Percentiles rank a stretch among this genome's conserved stretches.
Conservation (phyloP, 2,888 invertebrate genomes). For the Nomada goodeniana region DNA sequence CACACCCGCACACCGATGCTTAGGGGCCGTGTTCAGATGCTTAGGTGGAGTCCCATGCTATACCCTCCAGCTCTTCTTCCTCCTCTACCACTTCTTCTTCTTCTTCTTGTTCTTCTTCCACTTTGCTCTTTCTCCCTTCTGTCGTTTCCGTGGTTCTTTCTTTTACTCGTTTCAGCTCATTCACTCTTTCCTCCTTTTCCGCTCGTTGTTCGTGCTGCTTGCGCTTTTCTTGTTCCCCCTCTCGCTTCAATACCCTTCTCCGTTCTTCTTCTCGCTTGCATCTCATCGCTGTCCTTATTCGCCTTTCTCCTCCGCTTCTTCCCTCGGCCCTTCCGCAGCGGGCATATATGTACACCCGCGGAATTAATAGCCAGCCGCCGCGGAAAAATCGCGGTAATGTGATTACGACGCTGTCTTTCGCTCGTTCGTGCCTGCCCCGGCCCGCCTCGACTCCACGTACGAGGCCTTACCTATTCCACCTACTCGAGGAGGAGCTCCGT, state of each 20-base stretch:
- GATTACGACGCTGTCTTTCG: conserved; percentile 82
- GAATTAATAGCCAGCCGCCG: conserved; percentile 82
- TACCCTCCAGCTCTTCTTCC: conserved; percentile 62
- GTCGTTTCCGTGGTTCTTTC: conserved; percentile 32
- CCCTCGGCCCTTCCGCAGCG: conserved; percentile 41
- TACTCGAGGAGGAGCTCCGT: conserved; percentile 49
- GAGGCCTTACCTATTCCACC: conserved; percentile 66
- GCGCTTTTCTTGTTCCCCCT: conserved; percentile 8
- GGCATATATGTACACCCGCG: conserved; percentile 76
- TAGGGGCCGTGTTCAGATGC: conserved; percentile 77
- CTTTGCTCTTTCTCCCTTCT: conserved; percentile 21
- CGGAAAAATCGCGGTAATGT: conserved; percentile 81
- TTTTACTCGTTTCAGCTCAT: conserved; percentile 24
- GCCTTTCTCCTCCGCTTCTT: conserved; percentile 21
- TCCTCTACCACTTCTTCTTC: conserved; percentile 14
- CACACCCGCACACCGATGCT: conserved; percentile 83
- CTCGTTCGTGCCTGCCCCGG: conserved; percentile 77
- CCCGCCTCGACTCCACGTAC: conserved; percentile 71
- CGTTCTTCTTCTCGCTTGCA: conserved; percentile 26
- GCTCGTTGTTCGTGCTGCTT: conserved; percentile 12
- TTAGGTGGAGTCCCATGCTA: conserved; percentile 79
- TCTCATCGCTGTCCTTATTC: conserved; percentile 6
- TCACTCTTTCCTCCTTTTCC: conserved; percentile 15
- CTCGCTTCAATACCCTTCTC: conserved; percentile 14
- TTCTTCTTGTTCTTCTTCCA: conserved; percentile 7